Conservation (phyloP, 2,888 invertebrate genomes). For the Ichneumoninae sp. region DNA sequence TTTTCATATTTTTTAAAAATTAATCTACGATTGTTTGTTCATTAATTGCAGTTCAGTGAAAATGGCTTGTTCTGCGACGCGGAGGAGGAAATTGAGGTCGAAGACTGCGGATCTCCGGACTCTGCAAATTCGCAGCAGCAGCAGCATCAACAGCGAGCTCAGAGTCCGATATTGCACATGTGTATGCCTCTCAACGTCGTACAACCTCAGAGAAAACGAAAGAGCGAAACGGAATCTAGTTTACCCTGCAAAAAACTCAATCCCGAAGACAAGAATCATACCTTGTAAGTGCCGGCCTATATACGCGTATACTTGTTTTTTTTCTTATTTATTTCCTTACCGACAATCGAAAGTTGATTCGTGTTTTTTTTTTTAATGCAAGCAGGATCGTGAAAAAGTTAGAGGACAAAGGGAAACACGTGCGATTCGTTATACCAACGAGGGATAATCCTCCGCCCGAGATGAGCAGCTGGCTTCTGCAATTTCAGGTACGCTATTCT, state of each 20-base stretch:
- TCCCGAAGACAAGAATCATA: slow-evolving; percentile 84
- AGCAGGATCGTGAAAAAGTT: slow-evolving; percentile 77
- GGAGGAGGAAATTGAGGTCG: slow-evolving; percentile 60
- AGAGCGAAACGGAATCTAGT: slow-evolving; percentile 80
- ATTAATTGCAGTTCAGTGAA: slow-evolving; percentile 76
- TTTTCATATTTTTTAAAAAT: background rate
- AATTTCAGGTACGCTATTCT: slow-evolving; percentile 87
- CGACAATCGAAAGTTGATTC: slow-evolving; percentile 2
- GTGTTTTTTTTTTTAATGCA: slow-evolving; percentile 1
- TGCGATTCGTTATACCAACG: slow-evolving; percentile 88
- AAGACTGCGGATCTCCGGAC: slow-evolving; percentile 50
- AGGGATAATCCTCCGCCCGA: slow-evolving; percentile 92
- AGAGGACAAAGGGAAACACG: slow-evolving; percentile 82
- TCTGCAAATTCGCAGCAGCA: slow-evolving; percentile 65
- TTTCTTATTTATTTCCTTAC: background rate
- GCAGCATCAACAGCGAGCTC: slow-evolving; percentile 71
- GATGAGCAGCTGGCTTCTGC: slow-evolving; percentile 90
- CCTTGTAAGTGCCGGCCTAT: slow-evolving; percentile 70
- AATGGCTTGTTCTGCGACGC: slow-evolving; percentile 78
- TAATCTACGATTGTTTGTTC: slow-evolving; percentile 3
- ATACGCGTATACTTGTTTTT: background rate
- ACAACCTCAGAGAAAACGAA: slow-evolving; percentile 81
- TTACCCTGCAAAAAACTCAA: slow-evolving; percentile 86
- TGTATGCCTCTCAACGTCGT: slow-evolving; percentile 79
- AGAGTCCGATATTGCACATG: slow-evolving; percentile 79